Base-by-base conservation (phyloP, 2,888 invertebrate species). In the Andricus curvator region DNA sequence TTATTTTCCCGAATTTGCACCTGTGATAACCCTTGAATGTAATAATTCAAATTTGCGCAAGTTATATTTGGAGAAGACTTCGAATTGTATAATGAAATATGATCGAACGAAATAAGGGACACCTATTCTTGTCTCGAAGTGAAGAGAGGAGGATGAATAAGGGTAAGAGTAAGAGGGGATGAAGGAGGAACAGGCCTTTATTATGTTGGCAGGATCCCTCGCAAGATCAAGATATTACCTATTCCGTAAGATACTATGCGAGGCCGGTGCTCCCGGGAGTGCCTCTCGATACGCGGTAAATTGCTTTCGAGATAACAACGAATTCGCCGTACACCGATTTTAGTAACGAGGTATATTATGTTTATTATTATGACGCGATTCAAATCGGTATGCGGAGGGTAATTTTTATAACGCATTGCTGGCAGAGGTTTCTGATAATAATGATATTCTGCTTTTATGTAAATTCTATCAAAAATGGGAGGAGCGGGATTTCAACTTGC, bases 71-170 rank as follows among this genome's bases (percentile, higher is more conserved):
- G 17, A 68, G 62, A 79, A 64, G 65, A 74, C 66, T 66, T 64
- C 64, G 76, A 81, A 77, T 82, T 44, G 68, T 81, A 82, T 89
- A 88, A 89, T 88, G 88, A 89, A 89, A 89, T 84, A 84, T 88
- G 85, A 82, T 81, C 84, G 81, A 83, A 81, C 80, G 85, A 86
- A 87, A 88, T 86, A 86, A 86, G 83, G 79, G 80, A 80, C 80
- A 81, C 78, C 80, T 82, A 85, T 85, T 85, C 85, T 84, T 85
- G 80, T 80, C 48, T 77, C 77, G 74, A 79, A 62, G 17, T n/a
- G 17, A 65, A 64, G 77, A 41, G 65, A 17, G 22, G 8, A 64
- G 37, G 41, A 33, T 22, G 37, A 60, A 22, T 60, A 29, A 41
- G 65, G 5, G n/a, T 8, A 44, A n/a, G 22, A 33, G n/a, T 5